A percentile compares a stretch with the other conserved stretches of the same genome.
phyloP scores from a whole-genome alignment of 2,888 invertebrate species.

The Tinea trinotella region DNA sequence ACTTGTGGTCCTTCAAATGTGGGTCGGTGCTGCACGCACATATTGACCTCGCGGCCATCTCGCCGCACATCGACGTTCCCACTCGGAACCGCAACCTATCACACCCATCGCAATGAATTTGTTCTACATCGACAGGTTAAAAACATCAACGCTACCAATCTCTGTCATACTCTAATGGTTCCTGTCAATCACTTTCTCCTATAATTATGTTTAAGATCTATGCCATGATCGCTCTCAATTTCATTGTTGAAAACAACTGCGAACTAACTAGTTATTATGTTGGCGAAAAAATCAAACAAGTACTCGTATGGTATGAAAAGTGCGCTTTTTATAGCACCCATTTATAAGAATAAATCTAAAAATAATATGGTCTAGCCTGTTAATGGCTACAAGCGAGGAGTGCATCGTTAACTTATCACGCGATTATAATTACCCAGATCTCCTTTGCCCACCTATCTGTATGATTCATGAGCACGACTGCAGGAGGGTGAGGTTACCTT shows the following conservation, averaged over 20 bases:
- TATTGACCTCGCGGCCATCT: constrained; percentile 45
- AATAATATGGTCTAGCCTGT: constrained; percentile 31
- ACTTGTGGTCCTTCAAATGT: constrained; percentile 70
- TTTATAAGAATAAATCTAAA: constrained; percentile 31
- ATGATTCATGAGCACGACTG: neutral
- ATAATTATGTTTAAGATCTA: neutral
- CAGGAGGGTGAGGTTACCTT: constrained; percentile 3
- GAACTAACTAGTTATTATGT: neutral
- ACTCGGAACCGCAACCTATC: neutral
- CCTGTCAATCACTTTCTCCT: constrained; percentile 6
- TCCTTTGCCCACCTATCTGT: constrained; percentile 1
- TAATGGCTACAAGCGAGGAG: constrained; percentile 23
- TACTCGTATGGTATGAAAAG: constrained; percentile 27
- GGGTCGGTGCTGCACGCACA: constrained; percentile 66
- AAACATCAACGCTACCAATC: neutral
- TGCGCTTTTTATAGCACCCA: constrained; percentile 35
- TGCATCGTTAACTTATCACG: constrained; percentile 37
- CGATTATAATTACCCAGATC: constrained; percentile 24
- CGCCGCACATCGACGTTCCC: constrained; percentile 10
- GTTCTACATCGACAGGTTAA: constrained; percentile 11
- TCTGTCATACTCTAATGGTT: constrained; percentile 6
- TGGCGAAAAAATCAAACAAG: neutral
- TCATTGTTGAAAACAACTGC: neutral
- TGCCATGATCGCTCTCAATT: constrained; percentile 10
- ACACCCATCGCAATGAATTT: constrained; percentile 9